A percentile compares a stretch with the other conserved stretches of the same genome.
phyloP scores from a whole-genome alignment of 2,797 vertebrate species.

The Ataeniobius toweri region DNA sequence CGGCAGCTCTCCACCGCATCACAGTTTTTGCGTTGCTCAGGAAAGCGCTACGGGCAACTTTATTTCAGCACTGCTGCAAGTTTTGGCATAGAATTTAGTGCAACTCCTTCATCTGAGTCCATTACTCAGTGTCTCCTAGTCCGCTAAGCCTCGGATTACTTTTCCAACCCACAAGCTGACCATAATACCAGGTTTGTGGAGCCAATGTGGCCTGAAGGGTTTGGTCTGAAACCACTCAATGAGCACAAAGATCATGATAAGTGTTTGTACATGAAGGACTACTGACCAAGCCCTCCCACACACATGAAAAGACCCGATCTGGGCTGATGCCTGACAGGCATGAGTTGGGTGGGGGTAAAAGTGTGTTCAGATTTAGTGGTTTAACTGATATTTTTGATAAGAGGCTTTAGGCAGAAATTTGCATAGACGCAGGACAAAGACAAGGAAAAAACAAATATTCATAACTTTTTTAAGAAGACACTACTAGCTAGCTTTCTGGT shows the following conservation, averaged over 20 bases:
- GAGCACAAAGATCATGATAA: constrained; percentile 63
- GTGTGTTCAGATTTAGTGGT: not conserved
- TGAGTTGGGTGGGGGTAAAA: not conserved
- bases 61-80: constrained; percentile 43
- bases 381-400: constrained; percentile 6
- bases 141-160: constrained; percentile 64
- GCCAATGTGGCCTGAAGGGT: constrained; percentile 72
- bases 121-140: constrained; percentile 63
- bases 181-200: constrained; percentile 77
- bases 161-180: constrained; percentile 72
- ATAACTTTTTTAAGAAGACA: no score
- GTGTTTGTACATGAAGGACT: constrained; percentile 51
- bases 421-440: not conserved
- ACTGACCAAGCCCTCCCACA: constrained; percentile 14
- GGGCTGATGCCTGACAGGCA: constrained; percentile 11
- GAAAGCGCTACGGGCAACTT: constrained; percentile 60
- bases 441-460: not conserved
- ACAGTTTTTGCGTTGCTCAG: constrained; percentile 34
- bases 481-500: no score
- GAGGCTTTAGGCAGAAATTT: no score
- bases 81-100: constrained; percentile 61
- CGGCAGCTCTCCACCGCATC: constrained; percentile 49
- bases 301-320: constrained; percentile 18
- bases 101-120: constrained; percentile 45
- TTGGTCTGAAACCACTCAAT: constrained; percentile 67